A percentile compares a stretch with the other conserved stretches of the same genome.
phyloP scores from a whole-genome alignment of 2,797 vertebrate genomes.

The Heterohyrax brucei region DNA sequence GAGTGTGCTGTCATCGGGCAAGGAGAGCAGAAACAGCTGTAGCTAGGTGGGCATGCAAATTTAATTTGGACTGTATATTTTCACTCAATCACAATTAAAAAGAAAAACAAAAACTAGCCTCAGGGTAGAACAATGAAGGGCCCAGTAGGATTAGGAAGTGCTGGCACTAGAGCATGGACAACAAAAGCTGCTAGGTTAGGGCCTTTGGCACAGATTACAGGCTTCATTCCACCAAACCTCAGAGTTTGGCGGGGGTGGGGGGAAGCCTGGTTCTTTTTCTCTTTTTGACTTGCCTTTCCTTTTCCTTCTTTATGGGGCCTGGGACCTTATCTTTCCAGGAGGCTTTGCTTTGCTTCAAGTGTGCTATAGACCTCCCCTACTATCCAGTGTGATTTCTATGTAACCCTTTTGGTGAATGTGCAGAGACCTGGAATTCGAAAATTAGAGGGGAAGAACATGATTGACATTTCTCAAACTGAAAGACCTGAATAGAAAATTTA shows the following conservation, averaged over 20 bases:
- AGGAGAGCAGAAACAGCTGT: too few relatives aligned
- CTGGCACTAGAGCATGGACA: neutral
- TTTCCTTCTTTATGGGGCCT: neutral
- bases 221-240: neutral
- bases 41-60: too few relatives aligned
- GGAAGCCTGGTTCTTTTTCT: neutral
- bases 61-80: too few relatives aligned
- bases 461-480: too few relatives aligned
- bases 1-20: too few relatives aligned
- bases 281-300: slow-evolving; percentile 18
- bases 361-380: neutral
- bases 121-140: slow-evolving; percentile 7
- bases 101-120: neutral
- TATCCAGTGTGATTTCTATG: neutral
- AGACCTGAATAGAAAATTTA: too few relatives aligned
- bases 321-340: slow-evolving; percentile 18
- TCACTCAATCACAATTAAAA: too few relatives aligned
- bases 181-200: neutral
- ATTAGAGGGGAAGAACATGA: too few relatives aligned
- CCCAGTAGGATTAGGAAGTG: neutral
- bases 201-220: neutral
- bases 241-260: neutral
- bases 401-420: too few relatives aligned
- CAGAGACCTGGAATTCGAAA: too few relatives aligned
- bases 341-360: slow-evolving; percentile 20